Conservation (phyloP, 2,113 vertebrate genomes). For the Scortum barcoo region DNA sequence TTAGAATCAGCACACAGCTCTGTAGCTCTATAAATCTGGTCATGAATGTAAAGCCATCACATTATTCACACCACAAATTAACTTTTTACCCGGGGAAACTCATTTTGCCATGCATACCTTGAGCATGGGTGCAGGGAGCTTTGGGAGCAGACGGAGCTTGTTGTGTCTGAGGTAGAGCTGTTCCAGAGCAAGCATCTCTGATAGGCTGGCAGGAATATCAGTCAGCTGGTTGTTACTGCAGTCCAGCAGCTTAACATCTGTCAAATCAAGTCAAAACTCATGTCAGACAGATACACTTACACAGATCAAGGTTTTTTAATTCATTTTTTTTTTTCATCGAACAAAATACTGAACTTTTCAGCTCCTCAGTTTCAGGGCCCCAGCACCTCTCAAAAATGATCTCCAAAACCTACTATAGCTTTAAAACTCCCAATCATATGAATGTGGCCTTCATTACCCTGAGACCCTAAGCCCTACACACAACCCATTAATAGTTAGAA, state of each 20-base stretch:
- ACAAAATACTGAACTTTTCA: not conserved
- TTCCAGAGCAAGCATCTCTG: constrained; percentile 90
- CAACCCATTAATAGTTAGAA: too few relatives aligned
- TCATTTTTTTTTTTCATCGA: not conserved
- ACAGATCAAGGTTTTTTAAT: not conserved
- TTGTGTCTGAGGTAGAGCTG: constrained; percentile 94
- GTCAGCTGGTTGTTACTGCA: constrained; percentile 93
- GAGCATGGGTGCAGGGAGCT: constrained; percentile 86
- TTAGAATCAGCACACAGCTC: not conserved
- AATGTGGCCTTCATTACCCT: too few relatives aligned
- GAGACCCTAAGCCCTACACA: too few relatives aligned
- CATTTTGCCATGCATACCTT: constrained; percentile 85
- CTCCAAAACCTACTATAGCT: too few relatives aligned
- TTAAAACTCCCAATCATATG: too few relatives aligned
- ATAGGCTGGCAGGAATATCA: constrained; percentile 86
- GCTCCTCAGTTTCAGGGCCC: not conserved
- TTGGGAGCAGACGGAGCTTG: constrained; percentile 88
- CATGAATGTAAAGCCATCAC: not conserved
- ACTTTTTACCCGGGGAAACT: not conserved
- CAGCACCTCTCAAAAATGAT: too few relatives aligned
- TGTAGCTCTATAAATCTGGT: not conserved
- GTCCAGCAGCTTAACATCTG: constrained; percentile 93
- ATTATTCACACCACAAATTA: not conserved
- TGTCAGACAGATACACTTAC: not conserved
- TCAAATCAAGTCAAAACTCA: not conserved